Evolutionary conservation across 1,140 invertebrate species (phyloP).

Genomic region (Drosophila grimshawi): DNA sequence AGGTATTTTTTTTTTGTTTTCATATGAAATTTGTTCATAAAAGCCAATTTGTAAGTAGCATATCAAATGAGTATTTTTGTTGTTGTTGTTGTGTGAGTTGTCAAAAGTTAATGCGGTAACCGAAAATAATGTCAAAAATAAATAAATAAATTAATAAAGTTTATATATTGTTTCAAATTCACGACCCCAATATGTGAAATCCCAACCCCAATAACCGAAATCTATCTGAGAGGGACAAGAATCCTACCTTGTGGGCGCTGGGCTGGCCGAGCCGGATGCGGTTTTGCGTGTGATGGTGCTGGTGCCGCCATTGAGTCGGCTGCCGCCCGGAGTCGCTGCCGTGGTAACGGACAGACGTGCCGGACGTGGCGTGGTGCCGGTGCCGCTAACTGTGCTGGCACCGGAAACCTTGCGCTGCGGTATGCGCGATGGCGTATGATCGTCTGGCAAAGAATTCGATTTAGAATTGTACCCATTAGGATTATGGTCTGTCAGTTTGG

Average conservation of each 20-base stretch:
- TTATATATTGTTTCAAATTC: conserved; percentile 36
- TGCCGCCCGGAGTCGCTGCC: conserved; percentile 84
- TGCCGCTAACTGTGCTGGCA: conserved; percentile 85
- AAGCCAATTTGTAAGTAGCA: conserved; percentile 66
- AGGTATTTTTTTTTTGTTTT: conserved; percentile 9
- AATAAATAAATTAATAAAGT: conserved; percentile 66
- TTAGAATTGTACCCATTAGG: neutral
- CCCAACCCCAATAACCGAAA: conserved; percentile 1
- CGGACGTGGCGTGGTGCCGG: conserved; percentile 85
- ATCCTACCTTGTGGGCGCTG: conserved; percentile 88
- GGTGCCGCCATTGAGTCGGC: conserved; percentile 85
- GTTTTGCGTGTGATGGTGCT: conserved; percentile 88
- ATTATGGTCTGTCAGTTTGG: too few relatives aligned
- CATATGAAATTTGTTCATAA: conserved; percentile 18
- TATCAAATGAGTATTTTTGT: conserved; percentile 55
- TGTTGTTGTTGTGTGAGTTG: conserved; percentile 52
- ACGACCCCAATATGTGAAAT: conserved; percentile 5
- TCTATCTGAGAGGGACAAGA: neutral
- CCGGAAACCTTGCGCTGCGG: conserved; percentile 88
- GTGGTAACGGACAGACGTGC: conserved; percentile 85
- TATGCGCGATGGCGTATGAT: conserved; percentile 90
- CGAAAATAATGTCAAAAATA: conserved; percentile 70
- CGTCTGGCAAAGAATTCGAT: conserved; percentile 85
- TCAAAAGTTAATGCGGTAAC: conserved; percentile 67
- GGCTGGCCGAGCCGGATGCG: conserved; percentile 90